Evolutionary conservation across 2,113 vertebrate species (phyloP), one percentile per base, ranked within the genome.

Genomic region (Aegithalos caudatus): DNA sequence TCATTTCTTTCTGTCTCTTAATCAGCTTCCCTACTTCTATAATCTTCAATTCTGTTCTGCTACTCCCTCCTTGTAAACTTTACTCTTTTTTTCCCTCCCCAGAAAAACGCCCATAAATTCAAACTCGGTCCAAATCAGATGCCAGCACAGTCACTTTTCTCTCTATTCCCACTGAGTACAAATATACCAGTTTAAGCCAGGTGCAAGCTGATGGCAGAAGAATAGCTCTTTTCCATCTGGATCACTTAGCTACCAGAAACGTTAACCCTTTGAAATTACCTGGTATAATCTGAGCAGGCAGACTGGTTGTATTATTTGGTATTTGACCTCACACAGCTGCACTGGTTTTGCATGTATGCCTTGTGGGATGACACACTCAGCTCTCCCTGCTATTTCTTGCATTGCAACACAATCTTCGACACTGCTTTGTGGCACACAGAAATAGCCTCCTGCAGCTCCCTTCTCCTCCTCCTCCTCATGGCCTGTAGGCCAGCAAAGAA

Each of bases 291-390:
- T 27, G 12, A 58, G 33, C 23, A 47, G 51, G 38, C 61, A 67
- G 47, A 62, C 11, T 81, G 14, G 70, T 37, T 54, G 28, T 40
- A 54, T 62, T 70, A n/a, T 54, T 86, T n/a, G n/a, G 27, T 53
- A 45, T 74, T 37, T 58, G 23, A 61, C 61, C 54, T 37, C 47
- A 78, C 44, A 48, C 38, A 66, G 78, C 25, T 57, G 53, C 27
- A 38, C 19, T 44, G 37, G 0, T 85, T 72, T 61, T 37, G 23
- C 1, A 1, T 3, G 11, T 19, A 37, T 2, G 2, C 17, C 9
- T 69, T 19, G 15, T 6, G 15, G 20, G 58, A 83, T 13, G 28
- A 88, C 45, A 62, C 53, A 54, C 10, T n/a, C 33, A 7, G 37
- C 27, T 86, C 56, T 56, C 38, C 28, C 10, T 4, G 11, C 66